Evolutionary conservation across 2,797 vertebrate genomes (phyloP).

Genomic region (Apodemus agrarius): DNA sequence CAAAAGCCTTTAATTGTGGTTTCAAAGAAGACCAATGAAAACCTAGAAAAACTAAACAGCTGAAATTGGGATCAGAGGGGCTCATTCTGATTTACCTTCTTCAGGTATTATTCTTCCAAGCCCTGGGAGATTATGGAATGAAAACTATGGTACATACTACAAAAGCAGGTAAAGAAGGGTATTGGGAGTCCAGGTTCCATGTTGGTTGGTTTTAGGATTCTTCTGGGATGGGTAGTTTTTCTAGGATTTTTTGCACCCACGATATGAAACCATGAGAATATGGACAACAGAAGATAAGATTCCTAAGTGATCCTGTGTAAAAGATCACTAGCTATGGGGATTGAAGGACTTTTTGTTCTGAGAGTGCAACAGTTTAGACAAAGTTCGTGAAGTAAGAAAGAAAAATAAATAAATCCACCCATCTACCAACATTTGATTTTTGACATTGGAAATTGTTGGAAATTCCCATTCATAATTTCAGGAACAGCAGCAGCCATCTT

Average conservation of each 20-base stretch:
- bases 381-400: not conserved
- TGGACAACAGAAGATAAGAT: not conserved
- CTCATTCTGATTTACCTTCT: not conserved
- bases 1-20: not conserved
- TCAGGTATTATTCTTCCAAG: not conserved
- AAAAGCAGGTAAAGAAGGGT: not conserved
- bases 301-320: not conserved
- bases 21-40: not conserved
- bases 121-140: not conserved
- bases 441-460: not conserved
- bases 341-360: not conserved
- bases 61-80: not conserved
- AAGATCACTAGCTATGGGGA: not conserved
- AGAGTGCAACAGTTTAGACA: not conserved
- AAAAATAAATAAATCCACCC: not conserved
- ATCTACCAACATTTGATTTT: not conserved
- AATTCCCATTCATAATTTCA: not conserved
- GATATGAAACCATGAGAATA: not conserved
- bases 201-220: not conserved
- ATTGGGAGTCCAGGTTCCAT: not conserved
- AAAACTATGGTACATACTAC: not conserved
- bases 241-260: not conserved
- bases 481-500: not conserved
- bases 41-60: not conserved
- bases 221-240: not conserved